phyloP scores from a whole-genome alignment of 2,113 vertebrate genomes.

The Oncorhynchus masou region DNA sequence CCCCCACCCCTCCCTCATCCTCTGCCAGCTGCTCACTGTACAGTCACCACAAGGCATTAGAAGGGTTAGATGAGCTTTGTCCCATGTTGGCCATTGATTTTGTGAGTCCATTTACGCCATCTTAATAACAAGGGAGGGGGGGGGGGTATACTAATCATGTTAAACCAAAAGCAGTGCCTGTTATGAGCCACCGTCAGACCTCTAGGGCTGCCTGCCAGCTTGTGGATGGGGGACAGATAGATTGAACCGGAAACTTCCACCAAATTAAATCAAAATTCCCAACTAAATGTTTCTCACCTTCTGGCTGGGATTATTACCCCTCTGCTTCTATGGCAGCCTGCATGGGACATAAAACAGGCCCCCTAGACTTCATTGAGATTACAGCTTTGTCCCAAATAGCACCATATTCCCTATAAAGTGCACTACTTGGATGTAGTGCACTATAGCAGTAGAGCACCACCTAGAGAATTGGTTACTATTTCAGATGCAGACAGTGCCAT shows the following conservation, averaged over 20 bases:
- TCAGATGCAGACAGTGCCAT: not conserved
- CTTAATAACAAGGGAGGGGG: conserved; percentile 12
- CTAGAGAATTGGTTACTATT: too few species aligned
- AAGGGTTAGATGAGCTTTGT: conserved; percentile 31
- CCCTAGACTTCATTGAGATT: not conserved
- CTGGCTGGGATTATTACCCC: conserved; percentile 27
- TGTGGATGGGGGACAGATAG: not conserved
- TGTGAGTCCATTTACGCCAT: conserved; percentile 27
- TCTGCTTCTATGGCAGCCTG: not conserved
- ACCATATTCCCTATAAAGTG: too few species aligned
- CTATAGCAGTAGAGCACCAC: too few species aligned
- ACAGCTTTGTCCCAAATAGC: too few species aligned
- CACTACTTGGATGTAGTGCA: too few species aligned
- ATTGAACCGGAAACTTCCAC: not conserved
- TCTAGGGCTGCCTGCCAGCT: conserved; percentile 35
- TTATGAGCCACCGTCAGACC: conserved; percentile 55
- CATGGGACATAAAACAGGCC: not conserved
- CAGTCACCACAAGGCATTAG: conserved; percentile 7
- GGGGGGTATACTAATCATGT: conserved; percentile 44
- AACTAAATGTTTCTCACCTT: conserved; percentile 32
- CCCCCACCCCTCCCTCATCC: not conserved
- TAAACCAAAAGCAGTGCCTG: conserved; percentile 37
- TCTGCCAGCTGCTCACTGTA: conserved; percentile 12
- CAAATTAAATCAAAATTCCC: conserved; percentile 56
- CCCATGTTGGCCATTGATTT: conserved; percentile 7